Evolutionary conservation across 2,113 vertebrate species (phyloP).

Genomic region (Microtus pennsylvanicus): DNA sequence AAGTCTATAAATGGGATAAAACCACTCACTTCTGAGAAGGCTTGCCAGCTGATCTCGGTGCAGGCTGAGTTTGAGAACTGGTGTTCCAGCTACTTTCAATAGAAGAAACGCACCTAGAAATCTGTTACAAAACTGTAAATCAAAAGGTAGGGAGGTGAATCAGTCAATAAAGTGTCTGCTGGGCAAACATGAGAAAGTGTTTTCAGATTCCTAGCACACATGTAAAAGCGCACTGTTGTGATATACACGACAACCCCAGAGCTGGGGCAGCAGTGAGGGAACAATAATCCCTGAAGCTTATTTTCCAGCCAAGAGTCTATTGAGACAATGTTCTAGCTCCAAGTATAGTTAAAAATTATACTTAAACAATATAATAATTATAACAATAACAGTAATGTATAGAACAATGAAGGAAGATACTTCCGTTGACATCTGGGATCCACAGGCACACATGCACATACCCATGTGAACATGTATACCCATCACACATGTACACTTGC

Average conservation of each 20-base stretch:
- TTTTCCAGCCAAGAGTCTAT: background rate
- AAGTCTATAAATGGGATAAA: background rate
- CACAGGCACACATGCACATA: background rate
- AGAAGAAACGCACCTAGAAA: background rate
- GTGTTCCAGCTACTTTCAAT: background rate
- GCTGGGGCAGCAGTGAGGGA: no score
- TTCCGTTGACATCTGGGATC: no score
- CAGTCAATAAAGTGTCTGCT: background rate
- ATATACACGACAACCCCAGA: background rate
- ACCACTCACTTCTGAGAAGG: background rate
- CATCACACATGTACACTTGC: background rate
- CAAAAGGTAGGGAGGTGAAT: background rate
- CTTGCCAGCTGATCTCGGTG: background rate
- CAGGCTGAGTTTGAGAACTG: background rate
- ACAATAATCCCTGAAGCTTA: background rate
- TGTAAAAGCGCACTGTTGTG: background rate
- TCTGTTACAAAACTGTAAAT: background rate
- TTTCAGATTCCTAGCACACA: background rate
- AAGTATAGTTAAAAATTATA: background rate
- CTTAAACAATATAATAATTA: background rate
- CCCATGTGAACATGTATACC: background rate
- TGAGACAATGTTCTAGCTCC: background rate
- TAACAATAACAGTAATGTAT: no score
- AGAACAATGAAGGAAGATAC: background rate
- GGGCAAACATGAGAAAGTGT: background rate